Evolutionary conservation across 2,888 invertebrate species (phyloP).

Genomic region (Pantelozetes paolii): DNA sequence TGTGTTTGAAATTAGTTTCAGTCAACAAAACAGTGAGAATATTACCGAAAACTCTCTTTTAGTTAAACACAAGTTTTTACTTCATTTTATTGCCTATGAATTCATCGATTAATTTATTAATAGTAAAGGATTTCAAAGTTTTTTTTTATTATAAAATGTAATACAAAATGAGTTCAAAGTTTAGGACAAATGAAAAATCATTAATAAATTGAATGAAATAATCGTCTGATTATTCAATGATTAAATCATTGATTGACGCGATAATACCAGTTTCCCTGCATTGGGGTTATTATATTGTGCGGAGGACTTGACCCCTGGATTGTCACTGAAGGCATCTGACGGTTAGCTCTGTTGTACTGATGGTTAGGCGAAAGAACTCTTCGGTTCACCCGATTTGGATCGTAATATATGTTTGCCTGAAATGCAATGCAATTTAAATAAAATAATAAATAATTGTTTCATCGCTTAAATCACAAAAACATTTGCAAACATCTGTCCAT

Average conservation of each 20-base stretch:
- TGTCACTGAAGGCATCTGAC: constrained; percentile 21
- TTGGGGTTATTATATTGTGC: constrained; percentile 12
- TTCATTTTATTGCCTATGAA: too few species aligned
- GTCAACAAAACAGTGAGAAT: too few species aligned
- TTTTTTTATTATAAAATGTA: too few species aligned
- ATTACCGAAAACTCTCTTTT: too few species aligned
- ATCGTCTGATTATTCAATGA: neutral
- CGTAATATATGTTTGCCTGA: neutral
- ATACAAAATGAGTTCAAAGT: too few species aligned
- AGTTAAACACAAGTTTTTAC: too few species aligned
- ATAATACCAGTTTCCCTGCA: constrained; percentile 33
- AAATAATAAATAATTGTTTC: neutral
- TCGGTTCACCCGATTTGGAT: neutral
- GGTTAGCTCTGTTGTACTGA: neutral
- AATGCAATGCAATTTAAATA: neutral
- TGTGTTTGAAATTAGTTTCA: too few species aligned
- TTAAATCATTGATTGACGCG: constrained; percentile 12
- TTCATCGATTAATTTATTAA: too few species aligned
- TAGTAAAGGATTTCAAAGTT: too few species aligned
- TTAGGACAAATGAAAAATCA: too few species aligned
- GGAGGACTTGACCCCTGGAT: constrained; percentile 1
- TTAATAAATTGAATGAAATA: too few species aligned
- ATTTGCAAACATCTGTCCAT: neutral
- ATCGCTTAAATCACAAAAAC: too few species aligned
- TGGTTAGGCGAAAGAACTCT: neutral